phyloP scores from a whole-genome alignment of 2,113 vertebrate species.

The Gallinago media region DNA sequence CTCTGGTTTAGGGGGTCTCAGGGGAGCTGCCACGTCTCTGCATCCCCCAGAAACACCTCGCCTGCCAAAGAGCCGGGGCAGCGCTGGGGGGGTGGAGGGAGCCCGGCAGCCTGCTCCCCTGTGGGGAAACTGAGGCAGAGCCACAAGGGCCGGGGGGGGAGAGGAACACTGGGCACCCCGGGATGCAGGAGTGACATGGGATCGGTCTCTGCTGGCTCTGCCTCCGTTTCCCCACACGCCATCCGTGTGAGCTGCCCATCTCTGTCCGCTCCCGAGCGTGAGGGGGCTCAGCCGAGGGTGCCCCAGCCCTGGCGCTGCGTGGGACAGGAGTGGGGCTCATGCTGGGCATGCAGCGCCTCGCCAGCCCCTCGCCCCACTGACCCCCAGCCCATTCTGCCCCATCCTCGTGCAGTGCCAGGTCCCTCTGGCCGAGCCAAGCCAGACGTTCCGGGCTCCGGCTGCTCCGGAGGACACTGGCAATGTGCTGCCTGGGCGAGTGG shows the following conservation, averaged over 20 bases:
- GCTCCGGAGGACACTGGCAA: neutral
- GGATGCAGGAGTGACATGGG: neutral
- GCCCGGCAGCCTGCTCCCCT: accelerated
- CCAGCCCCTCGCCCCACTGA: neutral
- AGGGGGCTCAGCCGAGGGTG: neutral
- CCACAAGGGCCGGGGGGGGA: accelerated
- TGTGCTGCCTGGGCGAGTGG: neutral
- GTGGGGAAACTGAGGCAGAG: neutral
- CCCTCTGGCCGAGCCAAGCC: neutral
- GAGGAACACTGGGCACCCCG: neutral
- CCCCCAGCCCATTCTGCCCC: neutral
- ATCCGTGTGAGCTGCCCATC: accelerated
- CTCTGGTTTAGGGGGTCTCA: accelerated
- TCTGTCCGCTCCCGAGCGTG: accelerated
- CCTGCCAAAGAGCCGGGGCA: neutral
- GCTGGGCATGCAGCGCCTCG: neutral
- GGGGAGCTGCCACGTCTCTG: neutral
- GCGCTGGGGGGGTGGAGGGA: too few species aligned
- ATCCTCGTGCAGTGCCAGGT: neutral
- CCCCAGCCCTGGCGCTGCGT: accelerated
- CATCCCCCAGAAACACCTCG: accelerated
- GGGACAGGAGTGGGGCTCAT: neutral
- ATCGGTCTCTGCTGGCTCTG: accelerated
- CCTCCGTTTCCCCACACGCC: accelerated
- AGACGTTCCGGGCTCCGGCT: accelerated